Conservation (phyloP, 2,888 invertebrate genomes). For the Nemurella pictetii region DNA sequence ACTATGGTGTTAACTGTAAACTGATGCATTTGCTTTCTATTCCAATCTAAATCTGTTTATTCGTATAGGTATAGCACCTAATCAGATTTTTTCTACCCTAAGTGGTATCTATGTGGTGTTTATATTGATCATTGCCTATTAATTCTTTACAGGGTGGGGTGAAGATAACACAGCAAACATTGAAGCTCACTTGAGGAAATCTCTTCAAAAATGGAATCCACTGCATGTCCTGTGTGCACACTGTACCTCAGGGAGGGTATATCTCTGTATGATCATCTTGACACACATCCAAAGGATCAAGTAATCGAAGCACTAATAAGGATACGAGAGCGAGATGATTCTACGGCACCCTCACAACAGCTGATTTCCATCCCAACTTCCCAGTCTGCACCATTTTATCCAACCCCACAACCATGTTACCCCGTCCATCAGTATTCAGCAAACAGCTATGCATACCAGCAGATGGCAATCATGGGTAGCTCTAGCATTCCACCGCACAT, state of each 20-base stretch:
- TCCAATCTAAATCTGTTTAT: too few species aligned
- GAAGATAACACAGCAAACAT: not conserved
- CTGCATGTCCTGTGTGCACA: constrained; percentile 78
- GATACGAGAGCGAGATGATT: not conserved
- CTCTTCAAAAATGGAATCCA: not conserved
- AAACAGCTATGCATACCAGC: constrained; percentile 15
- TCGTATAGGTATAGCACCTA: too few species aligned
- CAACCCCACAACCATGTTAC: not conserved
- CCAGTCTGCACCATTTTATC: constrained; percentile 7
- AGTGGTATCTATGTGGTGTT: too few species aligned
- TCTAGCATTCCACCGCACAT: not conserved
- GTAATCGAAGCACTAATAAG: constrained; percentile 73
- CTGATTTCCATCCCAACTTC: not conserved
- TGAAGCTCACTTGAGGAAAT: not conserved
- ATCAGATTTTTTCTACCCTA: too few species aligned
- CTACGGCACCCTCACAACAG: not conserved
- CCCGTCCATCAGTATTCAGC: not conserved
- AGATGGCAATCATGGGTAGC: not conserved
- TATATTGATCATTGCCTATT: not conserved
- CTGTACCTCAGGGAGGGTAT: constrained; percentile 81
- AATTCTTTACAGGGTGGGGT: not conserved
- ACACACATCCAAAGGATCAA: constrained; percentile 86
- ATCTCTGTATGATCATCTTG: constrained; percentile 76
- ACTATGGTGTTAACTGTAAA: too few species aligned
- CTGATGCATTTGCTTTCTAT: too few species aligned